Conservation (phyloP, 2,113 vertebrate species). For the Tupaia tana region DNA sequence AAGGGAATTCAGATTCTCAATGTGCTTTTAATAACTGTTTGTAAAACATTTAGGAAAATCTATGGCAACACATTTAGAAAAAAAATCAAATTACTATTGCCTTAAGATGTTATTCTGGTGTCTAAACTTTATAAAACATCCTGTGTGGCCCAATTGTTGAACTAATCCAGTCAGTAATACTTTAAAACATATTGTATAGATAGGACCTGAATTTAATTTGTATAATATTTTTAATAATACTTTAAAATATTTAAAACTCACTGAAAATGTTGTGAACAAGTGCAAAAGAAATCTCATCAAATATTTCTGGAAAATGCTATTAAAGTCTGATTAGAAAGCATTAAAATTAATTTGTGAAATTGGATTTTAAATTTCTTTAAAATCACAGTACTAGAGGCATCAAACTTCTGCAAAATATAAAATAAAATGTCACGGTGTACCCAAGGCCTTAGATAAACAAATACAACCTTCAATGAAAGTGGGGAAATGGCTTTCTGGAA, state of each 20-base stretch:
- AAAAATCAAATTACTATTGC: conserved; percentile 87
- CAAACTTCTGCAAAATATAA: conserved; percentile 48
- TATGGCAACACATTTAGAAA: conserved; percentile 85
- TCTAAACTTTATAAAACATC: conserved; percentile 87
- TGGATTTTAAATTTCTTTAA: conserved; percentile 49
- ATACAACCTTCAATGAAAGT: not conserved
- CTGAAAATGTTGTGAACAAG: conserved; percentile 47
- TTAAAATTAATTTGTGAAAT: conserved; percentile 43
- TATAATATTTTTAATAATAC: conserved; percentile 79
- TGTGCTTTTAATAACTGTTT: conserved; percentile 91
- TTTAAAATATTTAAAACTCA: conserved; percentile 71
- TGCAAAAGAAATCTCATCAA: conserved; percentile 50
- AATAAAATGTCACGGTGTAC: conserved; percentile 36
- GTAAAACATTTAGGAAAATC: conserved; percentile 89
- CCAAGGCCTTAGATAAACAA: not conserved
- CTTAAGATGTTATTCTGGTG: conserved; percentile 87
- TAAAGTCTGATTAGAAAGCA: conserved; percentile 44
- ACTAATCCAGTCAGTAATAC: conserved; percentile 77
- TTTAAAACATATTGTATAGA: conserved; percentile 67
- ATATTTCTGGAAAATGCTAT: conserved; percentile 58
- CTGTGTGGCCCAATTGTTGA: conserved; percentile 86
- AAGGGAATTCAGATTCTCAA: conserved; percentile 88
- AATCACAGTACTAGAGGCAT: not conserved
- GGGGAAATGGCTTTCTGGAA: conserved; percentile 9
- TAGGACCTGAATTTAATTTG: conserved; percentile 80